These are phyloP conservation scores for Siniperca knerii DNA, from an alignment of 2,113 vertebrate genomes.

Conservation along the genomic window DNA sequence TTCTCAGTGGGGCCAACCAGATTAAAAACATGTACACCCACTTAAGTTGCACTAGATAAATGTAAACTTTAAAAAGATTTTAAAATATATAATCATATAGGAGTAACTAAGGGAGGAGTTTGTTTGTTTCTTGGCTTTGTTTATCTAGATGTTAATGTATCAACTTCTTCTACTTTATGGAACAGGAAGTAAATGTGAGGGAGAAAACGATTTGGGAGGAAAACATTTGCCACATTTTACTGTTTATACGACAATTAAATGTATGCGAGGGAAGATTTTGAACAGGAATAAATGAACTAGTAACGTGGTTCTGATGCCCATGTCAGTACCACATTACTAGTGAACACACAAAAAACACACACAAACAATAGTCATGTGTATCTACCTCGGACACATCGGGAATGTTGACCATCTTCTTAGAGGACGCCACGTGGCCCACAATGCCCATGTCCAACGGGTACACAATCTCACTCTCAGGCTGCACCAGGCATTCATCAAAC, in stretches of 20 bases:
- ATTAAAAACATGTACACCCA: too few species aligned
- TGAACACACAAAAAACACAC: not conserved
- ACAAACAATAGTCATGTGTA: not conserved
- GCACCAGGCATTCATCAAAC: conserved; percentile 89
- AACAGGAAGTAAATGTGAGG: not conserved
- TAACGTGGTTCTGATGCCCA: not conserved
- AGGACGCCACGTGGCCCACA: conserved; percentile 88
- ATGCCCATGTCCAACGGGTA: conserved; percentile 91
- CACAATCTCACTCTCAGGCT: conserved; percentile 90
- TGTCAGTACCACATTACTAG: not conserved
- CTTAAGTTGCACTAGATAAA: not conserved
- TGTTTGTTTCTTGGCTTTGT: not conserved
- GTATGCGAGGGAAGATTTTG: not conserved
- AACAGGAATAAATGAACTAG: not conserved
- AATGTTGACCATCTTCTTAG: conserved; percentile 89
- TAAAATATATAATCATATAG: not conserved
- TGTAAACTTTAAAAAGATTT: too few species aligned
- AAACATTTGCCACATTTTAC: not conserved
- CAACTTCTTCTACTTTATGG: not conserved
- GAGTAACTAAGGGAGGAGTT: not conserved
- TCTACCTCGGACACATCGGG: conserved; percentile 85
- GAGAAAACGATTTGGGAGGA: not conserved
- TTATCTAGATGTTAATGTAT: not conserved
- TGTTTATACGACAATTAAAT: not conserved
- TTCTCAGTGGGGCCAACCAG: not conserved